phyloP scores from a whole-genome alignment of 1,140 invertebrate species.

The Holotrichia oblita region DNA sequence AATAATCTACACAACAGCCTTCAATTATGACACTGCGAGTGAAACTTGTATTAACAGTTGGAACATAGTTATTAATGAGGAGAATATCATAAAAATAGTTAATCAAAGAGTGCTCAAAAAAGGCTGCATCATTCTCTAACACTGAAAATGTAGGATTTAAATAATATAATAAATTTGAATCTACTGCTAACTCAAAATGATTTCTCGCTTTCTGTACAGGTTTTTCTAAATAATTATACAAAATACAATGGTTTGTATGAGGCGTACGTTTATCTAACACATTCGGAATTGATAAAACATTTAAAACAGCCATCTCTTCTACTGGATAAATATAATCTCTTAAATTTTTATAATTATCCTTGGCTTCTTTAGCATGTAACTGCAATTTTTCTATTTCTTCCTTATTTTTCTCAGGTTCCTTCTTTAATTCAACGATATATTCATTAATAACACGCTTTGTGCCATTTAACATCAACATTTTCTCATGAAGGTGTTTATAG shows the following conservation, averaged over 20 bases:
- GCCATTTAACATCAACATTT: constrained; percentile 60
- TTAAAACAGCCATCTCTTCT: constrained; percentile 68
- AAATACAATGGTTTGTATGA: constrained; percentile 56
- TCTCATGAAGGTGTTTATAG: constrained; percentile 62
- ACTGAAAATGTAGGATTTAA: constrained; percentile 69
- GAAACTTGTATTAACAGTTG: constrained; percentile 75
- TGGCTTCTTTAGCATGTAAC: constrained; percentile 65
- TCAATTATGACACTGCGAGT: constrained; percentile 72
- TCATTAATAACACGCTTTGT: constrained; percentile 59
- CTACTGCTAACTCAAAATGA: constrained; percentile 69
- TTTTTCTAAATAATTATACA: constrained; percentile 61
- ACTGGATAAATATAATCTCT: constrained; percentile 67
- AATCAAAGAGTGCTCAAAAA: constrained; percentile 71
- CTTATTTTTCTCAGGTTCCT: constrained; percentile 58
- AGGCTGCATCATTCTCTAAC: constrained; percentile 68
- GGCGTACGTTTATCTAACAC: constrained; percentile 71
- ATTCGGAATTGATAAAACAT: constrained; percentile 72
- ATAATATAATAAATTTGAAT: constrained; percentile 67
- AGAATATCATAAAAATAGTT: constrained; percentile 65
- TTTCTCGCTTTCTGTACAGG: constrained; percentile 54
- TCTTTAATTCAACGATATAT: constrained; percentile 57
- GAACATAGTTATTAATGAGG: constrained; percentile 62
- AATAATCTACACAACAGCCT: constrained; percentile 70
- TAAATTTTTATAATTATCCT: constrained; percentile 69
- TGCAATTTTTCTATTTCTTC: constrained; percentile 63